These are phyloP conservation scores for Acanthisitta chloris DNA, from an alignment of 2,113 vertebrate species.

Conservation along the genomic window DNA sequence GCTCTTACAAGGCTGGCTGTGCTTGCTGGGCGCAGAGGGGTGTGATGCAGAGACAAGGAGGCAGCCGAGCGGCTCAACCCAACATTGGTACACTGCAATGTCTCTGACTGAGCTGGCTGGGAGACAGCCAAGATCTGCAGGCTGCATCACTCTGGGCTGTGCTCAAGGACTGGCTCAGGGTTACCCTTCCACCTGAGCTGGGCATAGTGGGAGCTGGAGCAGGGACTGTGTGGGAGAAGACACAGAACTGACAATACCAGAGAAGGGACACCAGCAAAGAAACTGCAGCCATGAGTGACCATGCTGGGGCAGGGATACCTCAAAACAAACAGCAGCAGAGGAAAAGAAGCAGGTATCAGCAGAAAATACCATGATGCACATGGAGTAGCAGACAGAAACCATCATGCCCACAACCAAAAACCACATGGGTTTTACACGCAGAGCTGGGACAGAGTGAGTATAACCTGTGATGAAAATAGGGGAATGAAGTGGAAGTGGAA, in stretches of 20 bases:
- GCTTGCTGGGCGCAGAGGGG: fast-evolving
- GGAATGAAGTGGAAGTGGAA: not conserved
- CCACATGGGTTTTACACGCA: not conserved
- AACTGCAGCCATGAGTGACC: not conserved
- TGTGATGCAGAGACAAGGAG: not conserved
- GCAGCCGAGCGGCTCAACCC: fast-evolving
- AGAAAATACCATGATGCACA: not conserved
- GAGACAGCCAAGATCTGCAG: not conserved
- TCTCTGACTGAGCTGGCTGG: fast-evolving
- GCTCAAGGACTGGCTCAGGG: not conserved
- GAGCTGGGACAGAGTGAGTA: not conserved
- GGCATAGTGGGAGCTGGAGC: fast-evolving
- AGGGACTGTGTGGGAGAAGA: not conserved
- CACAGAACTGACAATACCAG: too few species aligned
- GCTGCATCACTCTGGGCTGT: not conserved
- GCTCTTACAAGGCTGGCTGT: not conserved
- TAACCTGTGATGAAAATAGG: not conserved
- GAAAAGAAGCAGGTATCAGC: not conserved
- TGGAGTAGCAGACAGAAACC: not conserved
- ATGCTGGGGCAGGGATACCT: not conserved
- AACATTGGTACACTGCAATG: fast-evolving
- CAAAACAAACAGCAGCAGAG: not conserved
- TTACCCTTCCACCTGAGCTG: fast-evolving
- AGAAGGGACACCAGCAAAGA: not conserved
- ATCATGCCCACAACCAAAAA: not conserved